These are phyloP conservation scores for Alces alces DNA, from an alignment of 2,113 vertebrate genomes.

Conservation along the genomic window DNA sequence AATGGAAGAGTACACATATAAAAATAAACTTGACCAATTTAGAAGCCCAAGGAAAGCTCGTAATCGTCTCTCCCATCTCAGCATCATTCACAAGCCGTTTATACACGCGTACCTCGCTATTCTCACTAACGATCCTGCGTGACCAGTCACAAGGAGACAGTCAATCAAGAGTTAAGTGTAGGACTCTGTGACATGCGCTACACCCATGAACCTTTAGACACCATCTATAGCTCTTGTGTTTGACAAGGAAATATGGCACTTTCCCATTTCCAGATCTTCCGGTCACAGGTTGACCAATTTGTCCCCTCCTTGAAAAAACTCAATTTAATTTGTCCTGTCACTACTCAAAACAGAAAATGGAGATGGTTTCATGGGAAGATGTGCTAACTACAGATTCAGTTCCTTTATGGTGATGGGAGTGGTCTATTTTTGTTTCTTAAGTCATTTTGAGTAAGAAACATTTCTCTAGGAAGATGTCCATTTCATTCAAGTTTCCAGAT, in stretches of 20 bases:
- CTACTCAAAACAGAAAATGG: neutral
- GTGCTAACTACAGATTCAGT: neutral
- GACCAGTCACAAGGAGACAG: neutral
- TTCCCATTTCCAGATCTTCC: neutral
- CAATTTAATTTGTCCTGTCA: neutral
- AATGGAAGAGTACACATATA: neutral
- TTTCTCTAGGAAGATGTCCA: neutral
- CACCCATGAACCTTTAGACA: neutral
- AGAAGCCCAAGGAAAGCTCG: neutral
- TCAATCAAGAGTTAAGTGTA: neutral
- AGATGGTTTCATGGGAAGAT: neutral
- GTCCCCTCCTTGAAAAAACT: neutral
- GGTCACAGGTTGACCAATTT: neutral
- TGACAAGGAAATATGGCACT: neutral
- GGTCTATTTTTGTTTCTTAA: neutral
- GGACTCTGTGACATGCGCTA: neutral
- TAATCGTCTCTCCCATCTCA: neutral
- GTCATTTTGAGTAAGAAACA: neutral
- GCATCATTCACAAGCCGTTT: neutral
- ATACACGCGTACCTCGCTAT: rapidly evolving
- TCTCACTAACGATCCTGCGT: neutral
- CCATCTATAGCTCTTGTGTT: neutral
- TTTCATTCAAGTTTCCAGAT: neutral
- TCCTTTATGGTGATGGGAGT: neutral
- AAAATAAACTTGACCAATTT: neutral